Evolutionary conservation across 2,797 vertebrate genomes (phyloP).

Genomic region (Gymnodraco acuticeps): DNA sequence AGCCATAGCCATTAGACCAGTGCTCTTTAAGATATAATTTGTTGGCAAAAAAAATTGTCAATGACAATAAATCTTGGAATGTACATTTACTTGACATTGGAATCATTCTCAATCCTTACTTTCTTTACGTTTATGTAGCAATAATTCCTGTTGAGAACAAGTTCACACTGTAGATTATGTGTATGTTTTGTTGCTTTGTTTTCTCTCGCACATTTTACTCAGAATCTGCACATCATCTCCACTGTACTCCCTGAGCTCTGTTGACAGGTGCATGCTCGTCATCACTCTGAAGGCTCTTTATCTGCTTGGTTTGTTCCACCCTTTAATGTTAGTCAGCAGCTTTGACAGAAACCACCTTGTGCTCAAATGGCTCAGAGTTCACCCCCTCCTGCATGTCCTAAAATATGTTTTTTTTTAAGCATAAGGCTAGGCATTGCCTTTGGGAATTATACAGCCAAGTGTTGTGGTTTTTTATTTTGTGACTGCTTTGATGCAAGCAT

Average conservation of each 20-base stretch:
- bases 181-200: constrained; percentile 4
- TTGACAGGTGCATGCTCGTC: constrained; percentile 41
- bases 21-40: neutral
- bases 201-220: neutral
- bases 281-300: constrained; percentile 31
- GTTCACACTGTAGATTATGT: neutral
- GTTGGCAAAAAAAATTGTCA: neutral
- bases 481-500: neutral
- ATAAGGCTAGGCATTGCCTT: neutral
- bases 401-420: constrained; percentile 18
- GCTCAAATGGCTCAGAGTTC: constrained; percentile 30
- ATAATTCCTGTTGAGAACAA: neutral
- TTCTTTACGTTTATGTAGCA: neutral
- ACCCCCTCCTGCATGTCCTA: constrained; percentile 25
- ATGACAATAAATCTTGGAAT: neutral
- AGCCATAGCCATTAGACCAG: neutral
- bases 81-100: neutral
- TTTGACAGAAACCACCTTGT: constrained; percentile 38
- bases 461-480: constrained; percentile 14
- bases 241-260: neutral
- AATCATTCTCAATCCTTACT: neutral
- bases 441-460: constrained; percentile 7
- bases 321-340: constrained; percentile 37
- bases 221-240: constrained; percentile 12
- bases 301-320: constrained; percentile 22